Conservation (phyloP, 2,888 invertebrate species). For the Siphonodentalium dalli region DNA sequence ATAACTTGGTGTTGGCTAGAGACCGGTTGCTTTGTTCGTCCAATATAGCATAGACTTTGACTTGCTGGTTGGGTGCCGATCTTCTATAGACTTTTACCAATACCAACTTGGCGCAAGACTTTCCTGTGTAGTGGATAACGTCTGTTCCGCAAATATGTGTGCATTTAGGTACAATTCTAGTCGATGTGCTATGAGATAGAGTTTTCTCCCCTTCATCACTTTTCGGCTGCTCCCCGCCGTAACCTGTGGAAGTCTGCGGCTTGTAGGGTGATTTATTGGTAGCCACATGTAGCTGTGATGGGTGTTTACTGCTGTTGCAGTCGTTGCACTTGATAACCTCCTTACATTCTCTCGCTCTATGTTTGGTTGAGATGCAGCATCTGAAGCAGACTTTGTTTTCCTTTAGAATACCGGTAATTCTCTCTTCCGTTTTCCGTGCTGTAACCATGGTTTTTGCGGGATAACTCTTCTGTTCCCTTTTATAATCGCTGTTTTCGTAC, state of each 20-base stretch:
- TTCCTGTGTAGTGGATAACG: slow-evolving; percentile 6
- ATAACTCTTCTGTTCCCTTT: no score
- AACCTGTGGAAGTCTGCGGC: background rate
- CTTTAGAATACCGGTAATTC: slow-evolving; percentile 5
- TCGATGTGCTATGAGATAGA: background rate
- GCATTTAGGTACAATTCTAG: slow-evolving; percentile 7
- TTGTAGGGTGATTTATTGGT: no score
- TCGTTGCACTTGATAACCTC: background rate
- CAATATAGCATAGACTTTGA: slow-evolving; percentile 14
- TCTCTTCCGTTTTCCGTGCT: no score
- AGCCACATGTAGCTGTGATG: slow-evolving; percentile 6
- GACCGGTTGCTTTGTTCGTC: slow-evolving; percentile 27
- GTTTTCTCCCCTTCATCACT: no score
- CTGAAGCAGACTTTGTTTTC: slow-evolving; percentile 11
- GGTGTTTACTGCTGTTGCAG: slow-evolving; percentile 3
- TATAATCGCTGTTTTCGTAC: no score
- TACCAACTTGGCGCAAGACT: slow-evolving; percentile 19
- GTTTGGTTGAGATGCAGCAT: slow-evolving; percentile 8
- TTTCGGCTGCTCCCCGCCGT: slow-evolving; percentile 18
- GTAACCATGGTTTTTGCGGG: no score
- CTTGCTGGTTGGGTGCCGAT: background rate
- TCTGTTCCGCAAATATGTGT: slow-evolving; percentile 12
- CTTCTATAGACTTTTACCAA: slow-evolving; percentile 12
- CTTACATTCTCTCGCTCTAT: background rate
- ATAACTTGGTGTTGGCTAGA: slow-evolving; percentile 8